Base-by-base conservation (phyloP, 2,113 vertebrate genomes). In the Ceyx cyanopectus region DNA sequence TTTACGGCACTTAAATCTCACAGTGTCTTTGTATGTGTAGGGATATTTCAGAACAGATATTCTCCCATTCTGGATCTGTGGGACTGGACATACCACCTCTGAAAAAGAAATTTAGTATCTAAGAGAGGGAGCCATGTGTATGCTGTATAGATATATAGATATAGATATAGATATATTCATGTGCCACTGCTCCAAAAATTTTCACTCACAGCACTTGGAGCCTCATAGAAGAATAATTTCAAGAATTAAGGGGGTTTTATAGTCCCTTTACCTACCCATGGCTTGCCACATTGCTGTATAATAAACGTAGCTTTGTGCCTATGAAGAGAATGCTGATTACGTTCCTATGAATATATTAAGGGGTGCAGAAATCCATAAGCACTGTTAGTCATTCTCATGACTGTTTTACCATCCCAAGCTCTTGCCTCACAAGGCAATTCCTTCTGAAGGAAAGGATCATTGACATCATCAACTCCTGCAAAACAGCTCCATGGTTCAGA, bases 21-120 rank as follows among this genome's bases (percentile, higher is more conserved):
- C 91, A 2, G 34, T 96, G 23, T 96, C 96, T 8, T 95, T 62
- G 89, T 95, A 96, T 13, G 14, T 51, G 90, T 97, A 97, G 4
- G 2, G 90, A 22, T 65, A 2, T 40, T 53, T 82, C 9, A 16
- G 80, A 58, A 1, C 29, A 34, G 85, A 27, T 43, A 93, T 27
- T 34, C 23, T 66, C 32, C 95, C 97, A 0, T 98, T 91, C 61
- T 0, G 53, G 46, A 97, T 6, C 14, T 7, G 10, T 57, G 65
- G 90, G 12, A 1, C 57, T 16, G 88, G 68, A 41, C 97, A 98
- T 12, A 18, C 20, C 48, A 96, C 83, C 67, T 41, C 75, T 82
- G 95, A 20, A 81, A 96, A 79, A 53, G 12, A 90, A 67, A 97
- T 89, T 5, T 3, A 1, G 6, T 45, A 23, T 40, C 63, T 88